Conservation (phyloP, 2,113 vertebrate genomes). For the Reinhardtius hippoglossoides region DNA sequence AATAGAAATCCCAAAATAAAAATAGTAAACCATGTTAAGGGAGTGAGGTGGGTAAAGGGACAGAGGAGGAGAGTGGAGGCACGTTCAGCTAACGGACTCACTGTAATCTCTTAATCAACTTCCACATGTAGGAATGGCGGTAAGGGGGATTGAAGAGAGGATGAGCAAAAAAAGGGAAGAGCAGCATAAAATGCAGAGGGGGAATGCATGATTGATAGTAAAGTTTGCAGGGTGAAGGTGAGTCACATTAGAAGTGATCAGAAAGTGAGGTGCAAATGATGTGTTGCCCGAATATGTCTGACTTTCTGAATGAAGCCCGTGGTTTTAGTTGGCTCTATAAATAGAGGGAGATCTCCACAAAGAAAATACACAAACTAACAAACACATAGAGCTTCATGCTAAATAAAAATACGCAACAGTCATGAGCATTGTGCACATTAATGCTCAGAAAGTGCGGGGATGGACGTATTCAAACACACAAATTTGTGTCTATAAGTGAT, state of each 20-base stretch:
- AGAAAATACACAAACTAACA: background rate
- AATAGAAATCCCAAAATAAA: slow-evolving; percentile 29
- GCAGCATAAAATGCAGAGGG: background rate
- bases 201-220: background rate
- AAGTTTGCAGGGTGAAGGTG: background rate
- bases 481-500: slow-evolving; percentile 10
- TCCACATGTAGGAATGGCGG: slow-evolving; percentile 54
- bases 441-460: background rate
- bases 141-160: slow-evolving; percentile 36
- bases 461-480: background rate
- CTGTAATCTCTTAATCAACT: slow-evolving; percentile 76
- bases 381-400: background rate
- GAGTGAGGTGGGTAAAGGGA: background rate
- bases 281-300: background rate
- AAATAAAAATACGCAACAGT: background rate
- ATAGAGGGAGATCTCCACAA: too few relatives aligned
- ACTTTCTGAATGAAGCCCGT: background rate
- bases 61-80: slow-evolving; percentile 3
- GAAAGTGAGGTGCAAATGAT: background rate
- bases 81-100: slow-evolving; percentile 60
- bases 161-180: slow-evolving; percentile 14
- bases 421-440: background rate
- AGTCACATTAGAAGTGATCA: background rate
- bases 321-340: too few relatives aligned
- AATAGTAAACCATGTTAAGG: slow-evolving; percentile 34